Conservation (phyloP, 2,113 vertebrate species). For the Corythoichthys haematopterus region DNA sequence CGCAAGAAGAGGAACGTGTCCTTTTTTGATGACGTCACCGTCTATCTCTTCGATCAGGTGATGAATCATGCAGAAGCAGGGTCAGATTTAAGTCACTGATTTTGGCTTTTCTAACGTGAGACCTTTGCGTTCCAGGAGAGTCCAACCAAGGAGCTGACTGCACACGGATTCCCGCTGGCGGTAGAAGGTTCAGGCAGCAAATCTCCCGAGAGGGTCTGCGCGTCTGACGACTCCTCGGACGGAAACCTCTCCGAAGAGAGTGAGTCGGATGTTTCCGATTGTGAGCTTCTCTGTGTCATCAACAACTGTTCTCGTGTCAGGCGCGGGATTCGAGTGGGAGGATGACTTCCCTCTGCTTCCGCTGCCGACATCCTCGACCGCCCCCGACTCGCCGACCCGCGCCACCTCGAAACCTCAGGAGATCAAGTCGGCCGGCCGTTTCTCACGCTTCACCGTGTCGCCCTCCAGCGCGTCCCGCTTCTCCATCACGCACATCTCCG, state of each 20-base stretch:
- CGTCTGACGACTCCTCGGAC: slow-evolving; percentile 67
- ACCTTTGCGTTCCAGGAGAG: slow-evolving; percentile 76
- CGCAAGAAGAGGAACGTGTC: slow-evolving; percentile 90
- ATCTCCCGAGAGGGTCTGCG: slow-evolving; percentile 44
- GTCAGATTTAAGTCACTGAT: not conserved
- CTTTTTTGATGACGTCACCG: slow-evolving; percentile 93
- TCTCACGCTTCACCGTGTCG: slow-evolving; percentile 88
- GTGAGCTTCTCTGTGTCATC: not conserved
- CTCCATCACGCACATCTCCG: slow-evolving; percentile 93
- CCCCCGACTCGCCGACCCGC: slow-evolving; percentile 34
- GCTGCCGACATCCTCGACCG: slow-evolving; percentile 66
- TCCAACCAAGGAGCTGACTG: slow-evolving; percentile 82
- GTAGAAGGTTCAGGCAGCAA: slow-evolving; percentile 44
- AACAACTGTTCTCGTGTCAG: slow-evolving; percentile 43
- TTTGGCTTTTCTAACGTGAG: not conserved
- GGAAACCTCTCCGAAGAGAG: slow-evolving; percentile 77
- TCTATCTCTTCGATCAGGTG: slow-evolving; percentile 97
- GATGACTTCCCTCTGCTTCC: slow-evolving; percentile 76
- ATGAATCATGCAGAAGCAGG: not conserved
- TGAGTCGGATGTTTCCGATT: slow-evolving; percentile 46
- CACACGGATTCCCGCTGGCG: slow-evolving; percentile 68
- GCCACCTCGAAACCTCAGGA: slow-evolving; percentile 34
- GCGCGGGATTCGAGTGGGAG: slow-evolving; percentile 81
- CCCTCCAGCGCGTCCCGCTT: slow-evolving; percentile 83
- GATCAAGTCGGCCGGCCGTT: slow-evolving; percentile 65